Evolutionary conservation across 2,113 vertebrate genomes (phyloP).

Genomic region (Epinephelus fuscoguttatus): DNA sequence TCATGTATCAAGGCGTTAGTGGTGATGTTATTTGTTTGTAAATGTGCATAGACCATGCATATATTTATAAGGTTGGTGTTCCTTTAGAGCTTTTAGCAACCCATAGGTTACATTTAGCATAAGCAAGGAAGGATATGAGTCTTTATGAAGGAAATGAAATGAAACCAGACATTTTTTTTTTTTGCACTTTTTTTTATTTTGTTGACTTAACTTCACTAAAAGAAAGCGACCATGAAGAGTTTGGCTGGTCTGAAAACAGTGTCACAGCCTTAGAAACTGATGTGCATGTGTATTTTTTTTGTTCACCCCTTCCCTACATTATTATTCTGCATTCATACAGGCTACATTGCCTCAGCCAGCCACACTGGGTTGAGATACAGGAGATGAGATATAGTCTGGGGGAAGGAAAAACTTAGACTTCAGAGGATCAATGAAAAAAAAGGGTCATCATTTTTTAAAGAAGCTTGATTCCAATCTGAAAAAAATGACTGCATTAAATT

Average conservation of each 20-base stretch:
- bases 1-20: slow-evolving; percentile 36
- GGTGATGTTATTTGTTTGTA: slow-evolving; percentile 63
- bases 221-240: background rate
- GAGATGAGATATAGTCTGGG: background rate
- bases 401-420: background rate
- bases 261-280: background rate
- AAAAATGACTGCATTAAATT: background rate
- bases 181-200: background rate
- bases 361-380: slow-evolving; percentile 2
- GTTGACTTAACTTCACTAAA: background rate
- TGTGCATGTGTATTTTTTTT: background rate
- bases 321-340: slow-evolving; percentile 18
- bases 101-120: slow-evolving; percentile 16
- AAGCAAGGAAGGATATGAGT: slow-evolving; percentile 17
- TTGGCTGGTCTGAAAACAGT: background rate
- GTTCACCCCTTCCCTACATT: slow-evolving; percentile 5
- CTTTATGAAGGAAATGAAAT: background rate
- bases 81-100: background rate
- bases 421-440: background rate
- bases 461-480: slow-evolving; percentile 1
- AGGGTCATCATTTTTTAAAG: background rate
- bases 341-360: background rate
- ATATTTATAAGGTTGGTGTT: slow-evolving; percentile 32
- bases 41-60: slow-evolving; percentile 44
- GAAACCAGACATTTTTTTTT: background rate